Evolutionary conservation across 2,888 invertebrate species (phyloP).

Genomic region (Spodoptera littoralis): DNA sequence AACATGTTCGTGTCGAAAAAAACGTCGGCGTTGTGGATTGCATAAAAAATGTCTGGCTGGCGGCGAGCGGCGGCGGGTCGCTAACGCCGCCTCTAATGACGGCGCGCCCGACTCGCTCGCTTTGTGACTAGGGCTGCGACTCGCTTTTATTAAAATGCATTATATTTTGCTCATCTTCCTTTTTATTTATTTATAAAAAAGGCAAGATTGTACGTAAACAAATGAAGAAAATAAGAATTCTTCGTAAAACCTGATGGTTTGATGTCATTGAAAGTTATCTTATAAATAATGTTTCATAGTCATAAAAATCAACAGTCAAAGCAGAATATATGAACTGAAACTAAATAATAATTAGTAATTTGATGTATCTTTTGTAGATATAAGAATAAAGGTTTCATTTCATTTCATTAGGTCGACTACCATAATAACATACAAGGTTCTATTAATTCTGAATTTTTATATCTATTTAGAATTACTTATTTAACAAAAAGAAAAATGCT

Average conservation of each 20-base stretch:
- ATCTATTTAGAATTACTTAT: too few relatives aligned
- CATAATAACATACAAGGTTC: too few relatives aligned
- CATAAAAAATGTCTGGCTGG: conserved; percentile 86
- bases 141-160: conserved; percentile 30
- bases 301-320: too few relatives aligned
- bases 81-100: conserved; percentile 86
- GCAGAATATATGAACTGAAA: too few relatives aligned
- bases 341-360: too few relatives aligned
- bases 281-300: too few relatives aligned
- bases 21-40: conserved; percentile 75
- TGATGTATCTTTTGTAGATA: too few relatives aligned
- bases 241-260: neutral
- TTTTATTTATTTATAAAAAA: conserved; percentile 18
- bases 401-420: too few relatives aligned
- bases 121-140: conserved; percentile 72
- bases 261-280: neutral
- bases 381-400: too few relatives aligned
- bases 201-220: neutral
- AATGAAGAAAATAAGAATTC: neutral
- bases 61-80: conserved; percentile 83
- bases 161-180: conserved; percentile 18
- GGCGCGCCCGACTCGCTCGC: conserved; percentile 72
- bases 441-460: too few relatives aligned
- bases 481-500: too few relatives aligned
- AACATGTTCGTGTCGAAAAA: conserved; percentile 71